Evolutionary conservation across 2,888 invertebrate species (phyloP), one percentile per base, ranked within the genome.

Genomic region (Scaptomyza cyrtandrae): DNA sequence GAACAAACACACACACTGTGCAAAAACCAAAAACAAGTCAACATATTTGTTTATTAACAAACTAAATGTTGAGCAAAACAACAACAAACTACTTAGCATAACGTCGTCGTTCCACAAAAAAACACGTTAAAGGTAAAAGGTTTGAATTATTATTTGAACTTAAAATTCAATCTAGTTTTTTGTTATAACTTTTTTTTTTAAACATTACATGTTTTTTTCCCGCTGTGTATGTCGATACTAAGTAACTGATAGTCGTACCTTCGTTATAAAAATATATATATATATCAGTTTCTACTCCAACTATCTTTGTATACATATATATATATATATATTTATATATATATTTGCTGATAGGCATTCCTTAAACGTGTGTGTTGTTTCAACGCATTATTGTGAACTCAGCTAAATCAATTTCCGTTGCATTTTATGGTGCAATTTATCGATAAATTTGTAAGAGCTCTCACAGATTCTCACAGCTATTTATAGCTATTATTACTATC

Each of bases 341-440:
- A 52, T 13, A 16, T 31, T 27, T 61, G n/a, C 16, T 33, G 19
- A 37, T 49, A 48, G 56, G 66, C 71, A 75, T 74, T 60, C 46
- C 60, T 54, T 19, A 43, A 13, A 6, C 14, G 11, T 64, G 11
- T 29, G 7, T 56, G 16, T 66, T 56, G 69, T 41, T n/a, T 39
- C 63, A 37, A 63, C 55, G 24, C 11, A 37, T 10, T 13, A 2
- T 19, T 19, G 19, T 19, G 19, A 19, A 19, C 19, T 19, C 19
- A 19, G 41, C 41, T 72, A 62, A 69, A 49, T 14, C 74, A 73
- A 60, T 37, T 33, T 27, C 24, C 33, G 19, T 57, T 73, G 73
- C 73, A 74, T 37, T 65, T 31, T 0, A 13, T 70, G 53, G 29
- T 65, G 65, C 62, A 75, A 75, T 48, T 65, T 74, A 74, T 74